Base-by-base conservation (phyloP, 2,888 invertebrate species). In the Caenorhabditis sp. region DNA sequence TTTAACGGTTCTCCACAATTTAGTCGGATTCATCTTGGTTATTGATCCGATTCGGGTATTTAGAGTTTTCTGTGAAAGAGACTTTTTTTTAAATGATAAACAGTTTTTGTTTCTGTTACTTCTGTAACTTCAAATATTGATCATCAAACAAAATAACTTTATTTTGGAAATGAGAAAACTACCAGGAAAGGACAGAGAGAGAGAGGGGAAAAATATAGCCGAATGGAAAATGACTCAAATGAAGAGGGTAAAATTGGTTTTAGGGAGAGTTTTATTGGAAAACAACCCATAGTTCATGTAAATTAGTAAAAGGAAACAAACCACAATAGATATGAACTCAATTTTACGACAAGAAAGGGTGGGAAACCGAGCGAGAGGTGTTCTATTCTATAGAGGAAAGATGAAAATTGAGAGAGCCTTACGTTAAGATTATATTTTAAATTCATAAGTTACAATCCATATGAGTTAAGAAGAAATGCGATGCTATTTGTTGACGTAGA, bases 251-350 rank as follows among this genome's bases (percentile, higher is more conserved):
- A 13, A 41, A 37, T 17, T 30, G 37, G 17, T 35, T 59, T 43
- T 11, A 35, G 58, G 41, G 26, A 53, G 59, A 41, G 52, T 62
- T 45, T 53, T 43, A 58, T 48, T 68, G 17, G 50, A 50, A 58
- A 68, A 58, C 50, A 65, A 73, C 73, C 73, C 73, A 73, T 65
- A 73, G 73, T 58, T 61, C 50, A 59, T 55, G 66, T 61, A 61
- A 53, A 35, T 41, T 53, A 48, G n/a, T n/a, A n/a, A n/a, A n/a
- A n/a, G n/a, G n/a, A n/a, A n/a, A 55, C 30, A 26, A 71, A 24
- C 32, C 27, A 22, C 32, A 55, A 74, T 61, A 56, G 66, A 56
- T 68, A 74, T 74, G 53, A 65, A 73, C 62, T 56, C 27, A 58
- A 58, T 20, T 20, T 56, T 63, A 63, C 52, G 63, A 73, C 56